Evolutionary conservation across 2,888 invertebrate species (phyloP), one percentile per base, ranked within the genome.

Genomic region (Zygaena filipendulae): DNA sequence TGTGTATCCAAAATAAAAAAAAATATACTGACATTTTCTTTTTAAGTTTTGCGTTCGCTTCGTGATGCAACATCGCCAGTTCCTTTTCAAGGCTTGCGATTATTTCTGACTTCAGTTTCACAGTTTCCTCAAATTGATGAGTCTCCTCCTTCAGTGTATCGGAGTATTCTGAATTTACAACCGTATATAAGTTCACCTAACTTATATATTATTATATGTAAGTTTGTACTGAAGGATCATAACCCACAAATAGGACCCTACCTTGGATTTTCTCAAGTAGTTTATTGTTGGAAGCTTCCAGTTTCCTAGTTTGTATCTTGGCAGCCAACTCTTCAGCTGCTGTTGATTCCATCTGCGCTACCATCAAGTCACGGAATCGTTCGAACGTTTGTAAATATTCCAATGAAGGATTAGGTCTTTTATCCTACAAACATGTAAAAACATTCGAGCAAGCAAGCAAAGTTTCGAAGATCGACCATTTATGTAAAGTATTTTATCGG

Each of bases 291-390:
- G 70, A 71, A 1, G 45, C 50, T 41, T 74, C 77, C 12, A 82
- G 47, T 32, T 68, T 74, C 36, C 64, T 69, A 0, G 74, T 61
- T 21, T 52, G 51, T 5, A 77, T 49, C 39, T 80, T 81, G 7
- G 55, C 53, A 1, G 57, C 48, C 6, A 81, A 52, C 39, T 82
- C 81, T 26, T 81, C 79, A 1, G 67, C 69, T 0, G 83, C 83
- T 0, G 77, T 70, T 2, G 58, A 64, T 3, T 54, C 47, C 56
- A 82, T 62, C 36, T 74, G 81, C 3, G 36, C 45, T 3, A 62
- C 41, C 59, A 79, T 71, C 34, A 64, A 47, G 1, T 67, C 59
- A 6, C 63, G 60, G 32, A 82, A 71, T 23, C 53, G 52, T 37
- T 71, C 67, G 29, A 81, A 38, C 2, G 54, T 49, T n/a, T 49